Base-by-base conservation (phyloP, 2,888 invertebrate genomes). In the Euspilapteryx auroguttella region DNA sequence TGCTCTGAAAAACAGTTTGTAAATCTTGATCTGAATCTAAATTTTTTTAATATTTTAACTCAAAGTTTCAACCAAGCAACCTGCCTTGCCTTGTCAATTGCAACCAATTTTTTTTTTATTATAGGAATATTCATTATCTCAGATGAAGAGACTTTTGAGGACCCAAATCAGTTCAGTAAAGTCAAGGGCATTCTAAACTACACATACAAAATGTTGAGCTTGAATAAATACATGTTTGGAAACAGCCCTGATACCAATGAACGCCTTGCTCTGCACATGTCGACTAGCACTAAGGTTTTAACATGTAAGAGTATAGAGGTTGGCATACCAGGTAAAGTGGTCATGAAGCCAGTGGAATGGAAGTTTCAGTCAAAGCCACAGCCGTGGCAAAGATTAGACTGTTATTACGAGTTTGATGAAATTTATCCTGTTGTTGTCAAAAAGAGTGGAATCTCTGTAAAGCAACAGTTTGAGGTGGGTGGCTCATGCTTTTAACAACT, bases 371-470 rank as follows among this genome's bases (percentile, higher is more conserved):
- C 83, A 1, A 84, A 85, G 47, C 53, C 79, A 2, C 82, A 82
- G 12, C 85, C 82, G 36, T 94, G 92, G 91, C 80, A 85, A 39
- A 79, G 84, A 37, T 55, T 94, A 13, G 86, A 90, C 45, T 85
- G 89, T 37, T 81, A 81, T 41, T 83, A 88, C 47, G 85, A 87
- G 41, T 75, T 93, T 49, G 86, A 92, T 58, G 82, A 86, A 42
- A 61, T 85, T 9, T 86, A 88, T 50, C 84, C 87, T 28, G 81
- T 91, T 12, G 63, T 81, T 35, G 77, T 80, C 21, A 71, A 80
- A 42, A 77, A 82, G 35, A 71, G 66, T 57, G 78, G 81, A 24
- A 80, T 82, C 40, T 80, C 83, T 29, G 78, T 88, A 4, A 83
- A 82, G 44, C 81, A 82, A 45, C 85, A 86, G 46, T 79, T 87